These are phyloP conservation scores for Lanius ludovicianus DNA, from an alignment of 2,113 vertebrate species.

Conservation along the genomic window DNA sequence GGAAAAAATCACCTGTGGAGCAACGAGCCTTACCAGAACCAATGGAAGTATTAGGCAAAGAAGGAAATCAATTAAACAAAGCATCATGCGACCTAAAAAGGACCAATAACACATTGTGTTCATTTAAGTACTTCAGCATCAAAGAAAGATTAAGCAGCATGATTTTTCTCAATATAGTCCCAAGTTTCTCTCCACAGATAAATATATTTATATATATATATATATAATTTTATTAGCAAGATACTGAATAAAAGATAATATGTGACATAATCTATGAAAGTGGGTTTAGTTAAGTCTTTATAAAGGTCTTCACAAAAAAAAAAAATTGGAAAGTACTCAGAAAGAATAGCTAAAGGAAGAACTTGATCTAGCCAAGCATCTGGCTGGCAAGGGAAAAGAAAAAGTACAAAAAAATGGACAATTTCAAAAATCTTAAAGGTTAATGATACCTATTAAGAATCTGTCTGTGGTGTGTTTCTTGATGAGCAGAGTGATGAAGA, in stretches of 20 bases:
- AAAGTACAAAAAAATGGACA: not conserved
- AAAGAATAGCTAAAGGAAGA: not conserved
- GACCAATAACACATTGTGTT: not conserved
- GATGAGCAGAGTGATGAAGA: not conserved
- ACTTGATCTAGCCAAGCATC: not conserved
- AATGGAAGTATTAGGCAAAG: conserved; percentile 19
- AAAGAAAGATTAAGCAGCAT: not conserved
- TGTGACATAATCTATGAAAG: not conserved
- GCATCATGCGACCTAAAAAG: not conserved
- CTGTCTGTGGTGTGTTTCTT: not conserved
- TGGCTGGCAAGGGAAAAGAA: not conserved
- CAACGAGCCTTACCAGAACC: conserved; percentile 41
- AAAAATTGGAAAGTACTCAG: not conserved
- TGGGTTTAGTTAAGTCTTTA: not conserved
- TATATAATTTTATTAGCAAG: not conserved
- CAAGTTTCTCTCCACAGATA: not conserved
- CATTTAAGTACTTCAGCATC: not conserved
- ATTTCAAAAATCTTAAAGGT: not conserved
- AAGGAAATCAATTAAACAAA: conserved; percentile 36
- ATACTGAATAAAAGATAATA: not conserved
- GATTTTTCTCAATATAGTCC: not conserved
- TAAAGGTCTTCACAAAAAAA: not conserved
- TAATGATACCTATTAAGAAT: not conserved
- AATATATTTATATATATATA: not conserved
- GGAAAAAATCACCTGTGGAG: conserved; percentile 25